These are phyloP conservation scores for Python bivittatus DNA, from an alignment of 2,113 vertebrate species.

Conservation along the genomic window DNA sequence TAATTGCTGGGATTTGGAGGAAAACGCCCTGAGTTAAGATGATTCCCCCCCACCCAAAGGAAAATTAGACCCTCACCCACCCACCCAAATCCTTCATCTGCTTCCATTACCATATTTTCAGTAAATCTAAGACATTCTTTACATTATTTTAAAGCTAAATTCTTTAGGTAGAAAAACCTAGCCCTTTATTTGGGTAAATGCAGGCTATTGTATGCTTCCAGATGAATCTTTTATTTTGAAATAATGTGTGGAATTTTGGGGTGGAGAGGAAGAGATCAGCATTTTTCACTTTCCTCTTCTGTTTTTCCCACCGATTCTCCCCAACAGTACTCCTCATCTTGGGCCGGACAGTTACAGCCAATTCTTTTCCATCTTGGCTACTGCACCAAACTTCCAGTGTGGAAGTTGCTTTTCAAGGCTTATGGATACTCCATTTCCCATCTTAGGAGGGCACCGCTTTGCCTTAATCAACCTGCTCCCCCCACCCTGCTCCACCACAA, in stretches of 20 bases:
- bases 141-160: neutral
- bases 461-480: too few relatives aligned
- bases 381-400: neutral
- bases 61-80: too few relatives aligned
- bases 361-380: neutral
- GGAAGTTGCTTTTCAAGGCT: neutral
- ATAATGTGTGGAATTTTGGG: neutral
- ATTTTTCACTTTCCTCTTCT: neutral
- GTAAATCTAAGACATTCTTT: neutral
- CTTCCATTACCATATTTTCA: too few relatives aligned
- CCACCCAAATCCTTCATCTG: too few relatives aligned
- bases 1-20: neutral
- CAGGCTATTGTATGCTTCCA: neutral
- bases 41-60: too few relatives aligned
- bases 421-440: neutral
- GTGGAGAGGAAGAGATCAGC: neutral
- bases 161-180: neutral
- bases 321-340: neutral
- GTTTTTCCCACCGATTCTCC: neutral
- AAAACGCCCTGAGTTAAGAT: too few relatives aligned
- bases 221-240: neutral
- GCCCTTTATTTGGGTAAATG: neutral
- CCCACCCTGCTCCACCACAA: too few relatives aligned
- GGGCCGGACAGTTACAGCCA: neutral
- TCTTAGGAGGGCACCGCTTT: too few relatives aligned